Evolutionary conservation across 2,113 vertebrate species (phyloP), one percentile per base, ranked within the genome.

Genomic region (Butastur rufipennis): DNA sequence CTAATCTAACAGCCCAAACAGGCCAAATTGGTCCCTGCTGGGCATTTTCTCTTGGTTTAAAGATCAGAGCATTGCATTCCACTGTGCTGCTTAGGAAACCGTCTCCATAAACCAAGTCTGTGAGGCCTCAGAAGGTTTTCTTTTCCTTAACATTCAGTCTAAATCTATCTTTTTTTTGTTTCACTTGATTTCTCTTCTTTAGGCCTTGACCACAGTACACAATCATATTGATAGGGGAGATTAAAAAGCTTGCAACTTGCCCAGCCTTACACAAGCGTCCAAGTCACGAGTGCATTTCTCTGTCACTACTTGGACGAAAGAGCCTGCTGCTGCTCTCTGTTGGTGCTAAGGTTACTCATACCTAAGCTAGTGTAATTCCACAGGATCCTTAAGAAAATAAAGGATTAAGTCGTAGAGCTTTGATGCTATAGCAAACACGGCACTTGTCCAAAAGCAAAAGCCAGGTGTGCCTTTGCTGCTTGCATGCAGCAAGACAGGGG

Each of bases 51-150:
- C 0, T 9, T 77, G 40, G 71, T 96, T 80, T 89, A 90, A 90
- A 93, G 62, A 94, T 94, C 90, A 94, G 88, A 81, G 58, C 62
- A 42, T 50, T 90, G 59, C 74, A 93, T 96, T 95, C 92, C 74
- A 83, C 23, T 53, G 31, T 45, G 53, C 62, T 86, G 53, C 85
- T 90, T 90, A 87, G 85, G 88, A 96, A 95, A 94, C 71, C 2
- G 2, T 34, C 65, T 66, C 79, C 75, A 88, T 66, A 96, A 93
- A 90, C 7, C 38, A 86, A 73, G 32, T 47, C 62, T 66, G 18
- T 55, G 67, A 83, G 82, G 75, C 67, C 55, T 80, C 66, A 83
- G 61, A 82, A 63, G 12, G 27, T 73, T 58, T 89, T 81, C 19
- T 90, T 80, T 90, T 77, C 47, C 62, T 50, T 67, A 79, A 81